A percentile compares a stretch with the other conserved stretches of the same genome.
Evolutionary conservation across 2,888 invertebrate genomes (phyloP).

Genomic region (Morpho achilles): DNA sequence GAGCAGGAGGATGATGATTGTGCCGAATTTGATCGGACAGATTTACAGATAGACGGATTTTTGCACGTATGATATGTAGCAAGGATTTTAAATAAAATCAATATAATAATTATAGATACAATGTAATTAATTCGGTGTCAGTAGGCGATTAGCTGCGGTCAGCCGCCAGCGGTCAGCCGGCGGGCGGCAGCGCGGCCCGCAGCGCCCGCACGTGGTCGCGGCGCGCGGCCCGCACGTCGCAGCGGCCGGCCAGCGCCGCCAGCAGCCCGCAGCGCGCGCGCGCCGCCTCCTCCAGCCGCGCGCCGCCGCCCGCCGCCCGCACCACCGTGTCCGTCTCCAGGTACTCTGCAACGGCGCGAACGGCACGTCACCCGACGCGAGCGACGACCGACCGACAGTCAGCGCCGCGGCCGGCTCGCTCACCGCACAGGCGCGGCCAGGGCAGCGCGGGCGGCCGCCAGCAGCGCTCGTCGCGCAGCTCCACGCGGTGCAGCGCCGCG

Average conservation of each 20-base stretch:
- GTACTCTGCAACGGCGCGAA: slow-evolving; percentile 31
- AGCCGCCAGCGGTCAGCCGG: no score
- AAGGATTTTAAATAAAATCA: no score
- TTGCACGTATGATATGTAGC: no score
- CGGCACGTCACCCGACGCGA: no score
- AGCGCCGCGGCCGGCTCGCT: background rate
- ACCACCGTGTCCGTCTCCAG: slow-evolving; percentile 32
- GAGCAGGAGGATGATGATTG: no score
- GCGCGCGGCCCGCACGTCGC: slow-evolving; percentile 14
- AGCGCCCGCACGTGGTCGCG: background rate
- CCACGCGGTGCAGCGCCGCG: slow-evolving; percentile 33
- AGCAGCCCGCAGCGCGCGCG: slow-evolving; percentile 27
- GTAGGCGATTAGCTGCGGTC: no score
- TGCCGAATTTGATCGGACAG: no score
- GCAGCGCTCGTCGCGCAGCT: slow-evolving; percentile 34
- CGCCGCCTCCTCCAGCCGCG: slow-evolving; percentile 27
- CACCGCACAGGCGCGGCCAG: slow-evolving; percentile 45
- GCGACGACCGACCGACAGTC: background rate
- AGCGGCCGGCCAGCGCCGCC: slow-evolving; percentile 16
- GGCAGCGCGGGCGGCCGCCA: slow-evolving; percentile 34
- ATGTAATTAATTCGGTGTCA: no score
- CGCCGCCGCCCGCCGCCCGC: slow-evolving; percentile 25
- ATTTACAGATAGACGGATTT: no score
- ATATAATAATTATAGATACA: no score
- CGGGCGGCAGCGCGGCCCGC: slow-evolving; percentile 3